Base-by-base conservation (phyloP, 2,113 vertebrate species). In the Rhinolophus ferrumequinum region DNA sequence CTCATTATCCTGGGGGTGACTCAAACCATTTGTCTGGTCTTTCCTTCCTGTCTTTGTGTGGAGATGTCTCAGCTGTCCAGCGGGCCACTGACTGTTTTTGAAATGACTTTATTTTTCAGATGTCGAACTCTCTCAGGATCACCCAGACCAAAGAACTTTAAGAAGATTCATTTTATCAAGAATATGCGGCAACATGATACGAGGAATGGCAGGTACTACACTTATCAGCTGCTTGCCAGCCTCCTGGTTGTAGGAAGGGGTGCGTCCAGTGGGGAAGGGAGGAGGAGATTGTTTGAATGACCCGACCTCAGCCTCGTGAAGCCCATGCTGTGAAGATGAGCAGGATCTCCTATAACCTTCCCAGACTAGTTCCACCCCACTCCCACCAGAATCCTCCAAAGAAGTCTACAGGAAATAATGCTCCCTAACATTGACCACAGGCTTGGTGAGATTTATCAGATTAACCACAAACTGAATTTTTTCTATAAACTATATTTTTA, bases 141-240 rank as follows among this genome's bases (percentile, higher is more conserved):
- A 93, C 99, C 99, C 94, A 99, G 99, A 99, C 99, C 99, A 99
- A 99, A 99, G 99, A 99, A 99, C 98, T 99, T 99, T 95, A 99
- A 99, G 99, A 99, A 99, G 99, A 99, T 99, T 98, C 99, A 99
- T 98, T 99, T 99, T 98, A 99, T 99, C 98, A 99, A 99, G 99
- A 99, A 99, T 98, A 99, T 99, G 99, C 97, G 99, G 98, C 99
- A 99, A 8, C 99, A 99, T 0, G 99, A 99, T 92, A 99, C 99
- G 85, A 99, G 99, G 88, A 99, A 99, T 0, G 99, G 99, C 99
- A 99, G 99, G 99, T 99, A 99, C 96, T 97, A 83, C 88, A 44
- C 86, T 69, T 58, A 19, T 38, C 26, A n/a, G 60, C 76, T 3
- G 19, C 18, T 80, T 1, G 4, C 16, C 60, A 12, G 33, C 76